Percentiles rank a stretch among this genome's conserved stretches.
Conservation (phyloP, 2,888 invertebrate species). For the Drosophila anomelani region DNA sequence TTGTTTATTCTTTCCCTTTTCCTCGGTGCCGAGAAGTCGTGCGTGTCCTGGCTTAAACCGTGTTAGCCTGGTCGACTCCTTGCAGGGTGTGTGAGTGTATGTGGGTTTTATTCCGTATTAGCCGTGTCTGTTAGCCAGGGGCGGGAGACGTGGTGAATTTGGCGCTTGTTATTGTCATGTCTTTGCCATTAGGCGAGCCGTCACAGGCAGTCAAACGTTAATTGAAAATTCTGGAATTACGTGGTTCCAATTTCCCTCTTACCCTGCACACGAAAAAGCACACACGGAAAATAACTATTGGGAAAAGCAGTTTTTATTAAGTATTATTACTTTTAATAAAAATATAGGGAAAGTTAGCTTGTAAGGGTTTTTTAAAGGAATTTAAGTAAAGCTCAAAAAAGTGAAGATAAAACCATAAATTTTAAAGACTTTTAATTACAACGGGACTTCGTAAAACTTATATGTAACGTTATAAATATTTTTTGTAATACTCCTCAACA, state of each 20-base stretch:
- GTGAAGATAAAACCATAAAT: no score
- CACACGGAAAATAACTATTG: conserved; percentile 1
- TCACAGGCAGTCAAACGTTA: conserved; percentile 68
- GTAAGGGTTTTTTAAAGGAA: no score
- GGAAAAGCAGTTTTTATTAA: neutral
- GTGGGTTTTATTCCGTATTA: conserved; percentile 39
- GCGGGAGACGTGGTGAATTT: conserved; percentile 46
- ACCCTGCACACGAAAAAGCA: neutral
- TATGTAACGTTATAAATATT: no score
- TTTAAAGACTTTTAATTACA: no score
- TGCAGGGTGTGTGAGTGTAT: conserved; percentile 21
- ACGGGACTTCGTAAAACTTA: no score
- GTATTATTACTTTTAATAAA: neutral
- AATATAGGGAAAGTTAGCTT: rapidly evolving
- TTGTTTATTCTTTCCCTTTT: conserved; percentile 56
- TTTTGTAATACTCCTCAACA: no score
- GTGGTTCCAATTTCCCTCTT: conserved; percentile 14
- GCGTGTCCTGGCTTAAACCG: conserved; percentile 66
- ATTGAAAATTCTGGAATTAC: conserved; percentile 66
- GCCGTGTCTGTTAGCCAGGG: conserved; percentile 48
- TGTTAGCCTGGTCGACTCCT: conserved; percentile 43
- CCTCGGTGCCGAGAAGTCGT: conserved; percentile 38
- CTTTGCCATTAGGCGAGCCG: conserved; percentile 63
- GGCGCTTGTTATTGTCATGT: conserved; percentile 76
- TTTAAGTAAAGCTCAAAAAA: neutral